These are phyloP conservation scores for Amphipoea lucens DNA, from an alignment of 2,888 invertebrate species.

Conservation along the genomic window DNA sequence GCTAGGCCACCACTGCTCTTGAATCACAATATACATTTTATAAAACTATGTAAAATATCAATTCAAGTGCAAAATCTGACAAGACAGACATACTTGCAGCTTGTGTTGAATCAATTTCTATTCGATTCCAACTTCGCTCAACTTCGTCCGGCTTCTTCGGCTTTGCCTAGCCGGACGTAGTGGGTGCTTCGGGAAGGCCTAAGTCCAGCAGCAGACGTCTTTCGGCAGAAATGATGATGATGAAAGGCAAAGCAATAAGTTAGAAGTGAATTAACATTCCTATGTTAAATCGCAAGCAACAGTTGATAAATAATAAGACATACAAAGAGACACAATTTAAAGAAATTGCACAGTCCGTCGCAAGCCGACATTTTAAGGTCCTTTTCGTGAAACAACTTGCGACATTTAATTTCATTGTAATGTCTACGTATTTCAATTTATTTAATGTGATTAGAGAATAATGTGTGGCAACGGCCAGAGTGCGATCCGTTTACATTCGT, in stretches of 20 bases:
- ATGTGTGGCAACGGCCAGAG: conserved; percentile 37
- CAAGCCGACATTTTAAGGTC: conserved; percentile 47
- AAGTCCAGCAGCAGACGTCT: too few species aligned
- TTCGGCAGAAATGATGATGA: too few species aligned
- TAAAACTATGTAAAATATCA: not conserved
- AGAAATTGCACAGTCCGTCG: conserved; percentile 43
- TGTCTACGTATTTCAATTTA: conserved; percentile 50
- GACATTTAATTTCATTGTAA: conserved; percentile 47
- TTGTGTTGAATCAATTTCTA: not conserved
- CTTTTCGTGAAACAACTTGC: conserved; percentile 48
- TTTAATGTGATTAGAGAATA: conserved; percentile 35
- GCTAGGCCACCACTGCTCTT: not conserved
- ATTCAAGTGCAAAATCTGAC: not conserved
- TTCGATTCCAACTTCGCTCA: not conserved
- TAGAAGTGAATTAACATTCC: not conserved
- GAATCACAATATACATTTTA: not conserved
- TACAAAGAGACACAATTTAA: conserved; percentile 35
- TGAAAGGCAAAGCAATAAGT: not conserved
- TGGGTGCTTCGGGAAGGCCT: too few species aligned
- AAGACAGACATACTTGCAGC: not conserved
- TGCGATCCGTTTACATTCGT: conserved; percentile 37
- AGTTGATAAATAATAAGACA: conserved; percentile 19
- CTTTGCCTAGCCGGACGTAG: too few species aligned
- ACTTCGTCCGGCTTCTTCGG: too few species aligned
- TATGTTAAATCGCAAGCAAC: not conserved